Evolutionary conservation across 2,888 invertebrate genomes (phyloP), one percentile per base, ranked within the genome.

Genomic region (Euspilapteryx auroguttella): DNA sequence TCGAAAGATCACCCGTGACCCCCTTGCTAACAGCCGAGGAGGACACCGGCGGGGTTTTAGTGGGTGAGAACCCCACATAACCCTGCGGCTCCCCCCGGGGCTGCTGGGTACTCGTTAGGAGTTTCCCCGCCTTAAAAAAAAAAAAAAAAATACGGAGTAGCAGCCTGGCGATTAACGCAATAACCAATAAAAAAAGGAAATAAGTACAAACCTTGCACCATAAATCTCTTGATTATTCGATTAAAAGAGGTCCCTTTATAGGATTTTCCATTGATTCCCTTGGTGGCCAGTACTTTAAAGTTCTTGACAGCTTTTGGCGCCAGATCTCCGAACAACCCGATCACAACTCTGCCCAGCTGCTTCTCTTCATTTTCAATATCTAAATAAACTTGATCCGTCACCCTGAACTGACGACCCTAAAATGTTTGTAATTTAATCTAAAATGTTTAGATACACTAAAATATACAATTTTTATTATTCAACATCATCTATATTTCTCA

Each of bases 141-240:
- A n/a, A n/a, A n/a, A n/a, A n/a, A n/a, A n/a, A n/a, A n/a, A n/a
- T n/a, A n/a, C n/a, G n/a, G n/a, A n/a, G n/a, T n/a, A n/a, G n/a
- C n/a, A n/a, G n/a, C n/a, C n/a, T n/a, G n/a, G n/a, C n/a, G n/a
- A n/a, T n/a, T n/a, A n/a, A n/a, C n/a, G n/a, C n/a, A n/a, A n/a
- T n/a, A n/a, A n/a, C n/a, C n/a, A n/a, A n/a, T n/a, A n/a, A n/a
- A n/a, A n/a, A n/a, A n/a, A n/a, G n/a, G n/a, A n/a, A n/a, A n/a
- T n/a, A n/a, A n/a, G n/a, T n/a, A 34, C 44, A 43, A 47, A 89
- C 92, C 94, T 82, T 95, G 94, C 43, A 96, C 85, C 85, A 95
- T 90, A 56, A 95, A 94, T 39, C 89, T 82, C 54, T 87, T 85
- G 39, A 96, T 87, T 31, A 95, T 85, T 10, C 94, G 80, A 63